A percentile compares a stretch with the other conserved stretches of the same genome.
phyloP scores from a whole-genome alignment of 1,140 invertebrate species.

The Diabrotica virgifera region DNA sequence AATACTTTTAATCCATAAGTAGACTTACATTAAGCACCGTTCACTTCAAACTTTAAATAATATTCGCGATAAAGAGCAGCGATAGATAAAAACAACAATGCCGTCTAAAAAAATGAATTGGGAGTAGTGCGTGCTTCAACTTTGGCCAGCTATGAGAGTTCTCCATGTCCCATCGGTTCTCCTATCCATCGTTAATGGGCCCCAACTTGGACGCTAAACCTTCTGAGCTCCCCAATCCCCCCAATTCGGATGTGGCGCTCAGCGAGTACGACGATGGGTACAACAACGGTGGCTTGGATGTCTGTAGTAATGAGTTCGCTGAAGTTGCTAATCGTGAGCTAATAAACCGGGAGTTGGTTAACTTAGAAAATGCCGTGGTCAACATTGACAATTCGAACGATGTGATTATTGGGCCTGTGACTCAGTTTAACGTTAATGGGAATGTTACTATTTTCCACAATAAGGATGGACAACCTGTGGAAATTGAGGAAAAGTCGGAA shows the following conservation, averaged over 20 bases:
- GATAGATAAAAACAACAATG: no score
- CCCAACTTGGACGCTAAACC: no score
- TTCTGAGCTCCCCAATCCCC: no score
- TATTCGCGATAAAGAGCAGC: no score
- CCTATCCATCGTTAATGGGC: conserved; percentile 1
- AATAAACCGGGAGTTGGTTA: conserved; percentile 7
- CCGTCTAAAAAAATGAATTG: no score
- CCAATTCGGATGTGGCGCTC: no score
- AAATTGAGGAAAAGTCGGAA: background rate
- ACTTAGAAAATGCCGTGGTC: conserved; percentile 15
- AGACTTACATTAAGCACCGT: background rate
- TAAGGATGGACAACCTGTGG: background rate
- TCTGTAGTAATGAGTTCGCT: background rate
- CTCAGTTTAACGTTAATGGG: conserved; percentile 18
- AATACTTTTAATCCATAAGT: background rate
- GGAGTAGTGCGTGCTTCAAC: background rate
- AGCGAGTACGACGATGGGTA: background rate
- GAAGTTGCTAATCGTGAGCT: background rate
- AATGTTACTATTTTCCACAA: conserved; percentile 12
- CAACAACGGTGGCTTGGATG: background rate
- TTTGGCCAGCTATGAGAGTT: background rate
- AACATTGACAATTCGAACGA: conserved; percentile 18
- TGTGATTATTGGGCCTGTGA: conserved; percentile 18
- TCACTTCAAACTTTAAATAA: no score
- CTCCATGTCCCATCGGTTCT: background rate